Conservation (phyloP, 2,797 vertebrate genomes). For the Oreochromis grahami region DNA sequence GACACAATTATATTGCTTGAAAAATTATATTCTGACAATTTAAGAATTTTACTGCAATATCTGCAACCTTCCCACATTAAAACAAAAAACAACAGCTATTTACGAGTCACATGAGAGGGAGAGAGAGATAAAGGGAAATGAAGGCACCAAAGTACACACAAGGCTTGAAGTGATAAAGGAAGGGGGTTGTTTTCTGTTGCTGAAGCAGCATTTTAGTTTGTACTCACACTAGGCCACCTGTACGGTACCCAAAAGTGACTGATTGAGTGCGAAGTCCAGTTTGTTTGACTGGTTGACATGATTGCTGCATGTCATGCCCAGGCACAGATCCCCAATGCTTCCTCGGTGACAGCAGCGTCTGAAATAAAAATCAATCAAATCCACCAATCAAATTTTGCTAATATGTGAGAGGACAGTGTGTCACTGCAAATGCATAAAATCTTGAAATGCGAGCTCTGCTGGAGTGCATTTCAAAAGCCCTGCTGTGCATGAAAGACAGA, state of each 20-base stretch:
- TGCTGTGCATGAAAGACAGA: not conserved
- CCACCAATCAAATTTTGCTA: not conserved
- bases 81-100: not conserved
- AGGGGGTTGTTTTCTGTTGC: not conserved
- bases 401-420: not conserved
- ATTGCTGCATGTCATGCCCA: not conserved
- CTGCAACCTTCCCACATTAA: not conserved
- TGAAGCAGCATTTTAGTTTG: not conserved
- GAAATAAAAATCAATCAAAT: not conserved
- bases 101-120: not conserved
- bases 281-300: not conserved
- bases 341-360: not conserved
- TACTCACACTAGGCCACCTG: not conserved
- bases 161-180: not conserved
- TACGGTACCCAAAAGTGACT: not conserved
- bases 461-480: not conserved
- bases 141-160: not conserved
- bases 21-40: not conserved
- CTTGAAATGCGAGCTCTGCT: not conserved
- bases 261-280: not conserved
- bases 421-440: not conserved
- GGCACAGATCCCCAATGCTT: not conserved
- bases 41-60: not conserved
- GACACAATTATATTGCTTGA: not conserved
- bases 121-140: not conserved